Conservation (phyloP, 1,140 invertebrate species). For the Ceratoteleas bidentatus region DNA sequence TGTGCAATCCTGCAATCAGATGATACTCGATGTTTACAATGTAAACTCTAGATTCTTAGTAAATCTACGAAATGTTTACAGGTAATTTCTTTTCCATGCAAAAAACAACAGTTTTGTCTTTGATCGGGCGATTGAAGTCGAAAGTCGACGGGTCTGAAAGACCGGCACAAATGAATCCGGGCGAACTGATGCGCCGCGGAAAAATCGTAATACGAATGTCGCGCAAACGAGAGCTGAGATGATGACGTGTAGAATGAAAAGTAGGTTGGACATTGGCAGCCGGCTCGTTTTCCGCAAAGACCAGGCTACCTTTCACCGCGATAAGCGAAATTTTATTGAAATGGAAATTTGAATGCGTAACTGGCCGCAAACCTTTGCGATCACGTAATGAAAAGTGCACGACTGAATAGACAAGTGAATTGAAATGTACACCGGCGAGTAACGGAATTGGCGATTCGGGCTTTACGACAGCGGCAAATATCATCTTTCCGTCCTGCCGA, state of each 20-base stretch:
- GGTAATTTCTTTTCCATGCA: too few species aligned
- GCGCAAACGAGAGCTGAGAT: constrained; percentile 40
- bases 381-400: constrained; percentile 55
- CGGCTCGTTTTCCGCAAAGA: constrained; percentile 47
- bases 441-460: constrained; percentile 23
- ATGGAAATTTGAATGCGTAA: constrained; percentile 61
- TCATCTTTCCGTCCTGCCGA: constrained; percentile 9
- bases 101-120: too few species aligned
- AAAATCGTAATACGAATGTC: constrained; percentile 40
- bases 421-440: constrained; percentile 39
- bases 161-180: constrained; percentile 22
- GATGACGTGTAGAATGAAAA: constrained; percentile 42
- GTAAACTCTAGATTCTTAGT: too few species aligned
- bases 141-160: constrained; percentile 7
- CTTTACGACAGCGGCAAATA: constrained; percentile 23
- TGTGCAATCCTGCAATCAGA: too few species aligned
- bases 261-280: constrained; percentile 51
- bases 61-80: too few species aligned
- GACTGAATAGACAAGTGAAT: constrained; percentile 50
- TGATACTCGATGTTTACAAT: too few species aligned
- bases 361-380: constrained; percentile 51
- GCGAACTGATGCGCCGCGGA: constrained; percentile 23
- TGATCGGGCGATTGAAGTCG: constrained; percentile 4
- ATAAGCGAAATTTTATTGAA: constrained; percentile 60
- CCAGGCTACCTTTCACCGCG: constrained; percentile 52